Evolutionary conservation across 2,888 invertebrate genomes (phyloP).

Genomic region (Cryptocephalus moraei): DNA sequence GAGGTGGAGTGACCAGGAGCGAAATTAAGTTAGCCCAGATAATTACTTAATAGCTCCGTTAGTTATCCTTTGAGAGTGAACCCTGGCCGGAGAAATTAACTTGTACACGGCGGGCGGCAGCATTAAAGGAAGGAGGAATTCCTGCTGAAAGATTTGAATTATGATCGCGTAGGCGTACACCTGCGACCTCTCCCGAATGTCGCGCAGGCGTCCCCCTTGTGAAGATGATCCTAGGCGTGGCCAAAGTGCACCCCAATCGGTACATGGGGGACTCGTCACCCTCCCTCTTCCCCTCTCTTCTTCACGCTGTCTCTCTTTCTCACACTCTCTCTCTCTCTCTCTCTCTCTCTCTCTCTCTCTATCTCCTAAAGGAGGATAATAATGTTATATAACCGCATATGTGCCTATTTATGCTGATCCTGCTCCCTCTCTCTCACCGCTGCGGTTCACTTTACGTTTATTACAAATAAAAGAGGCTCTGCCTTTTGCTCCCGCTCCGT

Average conservation of each 20-base stretch:
- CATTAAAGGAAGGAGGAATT: slow-evolving; percentile 17
- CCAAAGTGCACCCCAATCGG: slow-evolving; percentile 22
- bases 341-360: no score
- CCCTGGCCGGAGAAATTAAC: slow-evolving; percentile 10
- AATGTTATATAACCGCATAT: slow-evolving; percentile 25
- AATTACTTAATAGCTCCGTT: no score
- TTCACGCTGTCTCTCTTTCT: no score
- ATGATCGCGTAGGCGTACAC: slow-evolving; percentile 27
- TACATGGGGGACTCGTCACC: not conserved
- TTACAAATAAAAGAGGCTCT: slow-evolving; percentile 8
- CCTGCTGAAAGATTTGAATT: slow-evolving; percentile 24
- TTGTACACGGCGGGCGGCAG: slow-evolving; percentile 12
- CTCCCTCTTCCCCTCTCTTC: not conserved
- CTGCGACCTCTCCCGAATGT: slow-evolving; percentile 20
- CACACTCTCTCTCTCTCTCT: no score
- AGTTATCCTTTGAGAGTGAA: no score
- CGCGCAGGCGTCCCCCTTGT: slow-evolving; percentile 17
- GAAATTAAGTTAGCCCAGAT: no score
- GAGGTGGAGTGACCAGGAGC: no score
- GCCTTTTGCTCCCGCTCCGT: no score
- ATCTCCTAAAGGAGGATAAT: slow-evolving; percentile 16
- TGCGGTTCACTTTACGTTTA: slow-evolving; percentile 14
- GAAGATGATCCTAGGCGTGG: slow-evolving; percentile 25
- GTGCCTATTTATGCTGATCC: slow-evolving; percentile 2
- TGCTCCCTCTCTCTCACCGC: slow-evolving; percentile 7